Conservation (phyloP, 2,888 invertebrate genomes). For the Maniola hyperantus region DNA sequence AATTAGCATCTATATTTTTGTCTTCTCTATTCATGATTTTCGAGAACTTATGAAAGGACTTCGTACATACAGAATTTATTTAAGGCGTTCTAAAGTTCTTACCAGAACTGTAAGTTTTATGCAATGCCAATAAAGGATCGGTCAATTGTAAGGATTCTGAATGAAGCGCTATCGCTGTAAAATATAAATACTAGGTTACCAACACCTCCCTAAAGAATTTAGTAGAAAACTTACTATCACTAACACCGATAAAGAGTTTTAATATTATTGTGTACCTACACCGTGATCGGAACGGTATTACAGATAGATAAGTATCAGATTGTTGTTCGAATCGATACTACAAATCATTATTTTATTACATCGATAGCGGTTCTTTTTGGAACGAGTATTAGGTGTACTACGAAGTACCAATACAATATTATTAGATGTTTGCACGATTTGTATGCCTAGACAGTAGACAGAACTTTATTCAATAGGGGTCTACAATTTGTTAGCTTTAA, state of each 20-base stretch:
- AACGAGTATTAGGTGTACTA: neutral
- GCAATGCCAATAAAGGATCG: neutral
- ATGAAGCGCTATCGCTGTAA: too few species aligned
- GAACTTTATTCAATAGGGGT: neutral
- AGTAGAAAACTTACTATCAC: neutral
- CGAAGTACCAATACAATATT: neutral
- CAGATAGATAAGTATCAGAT: conserved; percentile 44
- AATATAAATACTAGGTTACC: too few species aligned
- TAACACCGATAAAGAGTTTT: conserved; percentile 18
- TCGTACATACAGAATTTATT: too few species aligned
- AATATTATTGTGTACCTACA: conserved; percentile 26
- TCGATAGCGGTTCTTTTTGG: conserved; percentile 25
- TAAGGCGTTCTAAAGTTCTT: too few species aligned
- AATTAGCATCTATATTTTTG: too few species aligned
- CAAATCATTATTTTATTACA: conserved; percentile 20
- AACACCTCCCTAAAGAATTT: neutral
- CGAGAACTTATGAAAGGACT: too few species aligned
- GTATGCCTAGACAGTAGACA: neutral
- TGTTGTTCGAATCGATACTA: conserved; percentile 12
- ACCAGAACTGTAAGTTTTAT: too few species aligned
- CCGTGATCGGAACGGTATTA: conserved; percentile 45
- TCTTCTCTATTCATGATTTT: too few species aligned
- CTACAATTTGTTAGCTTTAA: neutral
- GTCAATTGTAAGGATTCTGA: neutral
- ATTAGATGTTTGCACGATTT: conserved; percentile 4